A percentile compares a stretch with the other conserved stretches of the same genome.
phyloP scores from a whole-genome alignment of 2,888 invertebrate species.

The Branchipolynoe longqiensis region DNA sequence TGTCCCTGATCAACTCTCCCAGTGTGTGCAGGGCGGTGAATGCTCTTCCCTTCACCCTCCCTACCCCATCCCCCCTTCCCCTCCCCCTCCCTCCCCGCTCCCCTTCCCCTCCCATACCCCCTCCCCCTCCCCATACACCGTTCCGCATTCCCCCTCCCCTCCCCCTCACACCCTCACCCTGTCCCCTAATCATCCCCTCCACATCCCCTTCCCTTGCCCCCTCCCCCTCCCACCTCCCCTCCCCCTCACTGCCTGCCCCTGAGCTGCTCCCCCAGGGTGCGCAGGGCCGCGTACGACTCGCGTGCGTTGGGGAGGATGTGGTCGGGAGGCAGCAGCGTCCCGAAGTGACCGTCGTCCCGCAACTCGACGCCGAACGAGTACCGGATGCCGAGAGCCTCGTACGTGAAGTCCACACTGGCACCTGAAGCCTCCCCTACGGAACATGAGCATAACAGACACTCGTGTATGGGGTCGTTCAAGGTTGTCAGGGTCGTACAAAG shows the following conservation, averaged over 20 bases:
- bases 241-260: constrained; percentile 6
- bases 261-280: neutral
- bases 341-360: constrained; percentile 48
- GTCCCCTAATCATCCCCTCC: too few relatives aligned
- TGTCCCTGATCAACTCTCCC: neutral
- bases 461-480: too few relatives aligned
- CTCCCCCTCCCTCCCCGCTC: neutral
- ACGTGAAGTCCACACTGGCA: constrained; percentile 60
- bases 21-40: neutral
- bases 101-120: neutral
- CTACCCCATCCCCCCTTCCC: neutral
- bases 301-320: constrained; percentile 57
- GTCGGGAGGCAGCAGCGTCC: constrained; percentile 59
- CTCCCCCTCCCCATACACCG: neutral
- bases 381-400: constrained; percentile 19
- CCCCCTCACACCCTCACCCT: neutral
- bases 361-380: constrained; percentile 61
- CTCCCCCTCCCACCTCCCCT: neutral
- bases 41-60: neutral
- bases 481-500: too few relatives aligned
- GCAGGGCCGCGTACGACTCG: constrained; percentile 38
- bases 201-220: neutral
- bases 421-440: constrained; percentile 57
- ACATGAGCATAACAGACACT: too few relatives aligned
- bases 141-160: neutral